Base-by-base conservation (phyloP, 2,888 invertebrate species). In the Scaptomyza polygonia region DNA sequence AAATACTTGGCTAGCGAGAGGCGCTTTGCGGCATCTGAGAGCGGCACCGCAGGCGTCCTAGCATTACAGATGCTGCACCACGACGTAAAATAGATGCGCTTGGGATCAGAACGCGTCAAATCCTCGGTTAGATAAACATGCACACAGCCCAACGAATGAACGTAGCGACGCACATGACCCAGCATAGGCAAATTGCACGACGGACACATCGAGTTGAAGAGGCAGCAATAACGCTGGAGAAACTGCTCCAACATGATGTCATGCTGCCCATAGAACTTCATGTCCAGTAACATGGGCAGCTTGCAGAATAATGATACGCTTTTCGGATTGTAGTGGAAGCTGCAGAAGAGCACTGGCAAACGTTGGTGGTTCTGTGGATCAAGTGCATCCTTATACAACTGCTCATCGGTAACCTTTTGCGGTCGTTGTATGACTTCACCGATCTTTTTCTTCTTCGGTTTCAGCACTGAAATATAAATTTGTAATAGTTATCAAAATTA, bases 231-330 rank as follows among this genome's bases (percentile, higher is more conserved):
- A 62, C 96, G 94, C 89, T 98, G 97, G 44, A 99, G 93, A 90
- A 99, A 99, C 70, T 96, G 96, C 34, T 99, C 99, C 44, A 99
- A 92, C 1, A 98, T 96, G 80, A 99, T 98, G 91, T 99, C 99
- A 89, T 98, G 97, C 21, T 95, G 94, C 0, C 98, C 98, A 91
- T 99, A 99, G 92, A 98, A 96, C 88, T 97, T 96, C 98, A 99
- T 99, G 57, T 92, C 91, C 56, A 92, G 65, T 43, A 92, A 66
- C 21, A 90, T 90, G 7, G 92, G 92, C 32, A 90, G 87, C 8
- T 91, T 91, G 70, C 92, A 92, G 74, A 92, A 92, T 0, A 92
- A 91, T 2, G 92, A 90, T 0, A 88, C 86, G 0, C 90, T 89
- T 55, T 91, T 91, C 12, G 91, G 90, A 77, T 91, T 92, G 54